phyloP scores from a whole-genome alignment of 2,113 vertebrate genomes.

The Aphyosemion australe region DNA sequence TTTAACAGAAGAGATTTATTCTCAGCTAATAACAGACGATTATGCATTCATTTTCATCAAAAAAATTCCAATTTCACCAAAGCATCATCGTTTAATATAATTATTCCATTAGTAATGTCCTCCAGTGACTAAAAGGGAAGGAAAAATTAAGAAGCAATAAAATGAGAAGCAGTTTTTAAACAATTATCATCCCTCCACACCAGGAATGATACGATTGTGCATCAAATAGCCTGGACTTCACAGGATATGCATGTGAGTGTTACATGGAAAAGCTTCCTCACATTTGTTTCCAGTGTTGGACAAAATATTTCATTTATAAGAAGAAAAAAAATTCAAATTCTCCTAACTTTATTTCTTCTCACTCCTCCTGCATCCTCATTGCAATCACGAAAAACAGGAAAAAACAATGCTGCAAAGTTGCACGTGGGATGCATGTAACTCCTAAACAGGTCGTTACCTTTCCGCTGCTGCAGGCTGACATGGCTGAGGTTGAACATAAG shows the following conservation, averaged over 20 bases:
- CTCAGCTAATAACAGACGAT: neutral
- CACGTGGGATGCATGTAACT: constrained; percentile 33
- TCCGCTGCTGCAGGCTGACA: constrained; percentile 89
- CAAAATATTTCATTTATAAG: neutral
- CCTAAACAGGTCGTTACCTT: constrained; percentile 79
- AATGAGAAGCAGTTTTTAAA: neutral
- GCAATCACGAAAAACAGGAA: constrained; percentile 15
- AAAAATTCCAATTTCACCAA: neutral
- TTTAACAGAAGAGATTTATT: neutral
- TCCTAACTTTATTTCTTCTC: constrained; percentile 34
- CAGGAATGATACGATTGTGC: too few relatives aligned
- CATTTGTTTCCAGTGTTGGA: neutral
- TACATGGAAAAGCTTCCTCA: too few relatives aligned
- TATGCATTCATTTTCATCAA: neutral
- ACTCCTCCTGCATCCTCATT: constrained; percentile 26
- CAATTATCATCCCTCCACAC: too few relatives aligned
- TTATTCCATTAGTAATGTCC: constrained; percentile 1
- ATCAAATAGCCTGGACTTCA: too few relatives aligned
- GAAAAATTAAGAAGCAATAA: neutral
- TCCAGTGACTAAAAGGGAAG: neutral
- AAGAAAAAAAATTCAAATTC: too few relatives aligned
- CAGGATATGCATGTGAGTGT: too few relatives aligned
- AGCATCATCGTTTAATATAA: neutral
- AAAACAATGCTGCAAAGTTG: constrained; percentile 15
- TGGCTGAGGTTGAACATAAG: constrained; percentile 93